Evolutionary conservation across 2,113 vertebrate species (phyloP).

Genomic region (Calyptomena viridis): DNA sequence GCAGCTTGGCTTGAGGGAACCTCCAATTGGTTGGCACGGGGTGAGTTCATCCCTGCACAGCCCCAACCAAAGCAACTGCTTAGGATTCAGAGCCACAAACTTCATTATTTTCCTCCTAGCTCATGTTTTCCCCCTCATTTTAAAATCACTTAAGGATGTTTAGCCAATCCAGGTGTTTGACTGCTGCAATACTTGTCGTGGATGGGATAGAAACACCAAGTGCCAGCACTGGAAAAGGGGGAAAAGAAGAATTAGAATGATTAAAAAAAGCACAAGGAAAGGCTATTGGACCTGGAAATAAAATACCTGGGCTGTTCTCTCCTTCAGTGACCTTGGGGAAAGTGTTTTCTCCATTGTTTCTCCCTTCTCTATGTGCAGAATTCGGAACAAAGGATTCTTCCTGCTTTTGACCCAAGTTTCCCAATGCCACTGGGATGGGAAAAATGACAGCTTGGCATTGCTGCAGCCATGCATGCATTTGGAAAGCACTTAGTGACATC

Average conservation of each 20-base stretch:
- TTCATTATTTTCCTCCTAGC: conserved; percentile 70
- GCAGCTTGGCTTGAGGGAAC: conserved; percentile 74
- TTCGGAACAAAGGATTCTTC: rapidly evolving
- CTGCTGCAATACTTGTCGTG: neutral
- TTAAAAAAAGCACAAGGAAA: neutral
- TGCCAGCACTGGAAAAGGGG: neutral
- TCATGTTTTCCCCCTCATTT: conserved; percentile 53
- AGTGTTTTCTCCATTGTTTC: neutral
- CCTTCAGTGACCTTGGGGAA: conserved; percentile 8
- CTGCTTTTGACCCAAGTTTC: neutral
- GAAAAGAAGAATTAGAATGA: neutral
- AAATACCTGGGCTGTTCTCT: neutral
- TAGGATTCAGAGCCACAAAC: conserved; percentile 72
- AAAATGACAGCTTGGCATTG: neutral
- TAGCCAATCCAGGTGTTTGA: conserved; percentile 10
- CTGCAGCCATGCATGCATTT: neutral
- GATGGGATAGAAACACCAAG: neutral
- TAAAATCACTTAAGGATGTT: conserved; percentile 65
- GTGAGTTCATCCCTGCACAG: conserved; percentile 69
- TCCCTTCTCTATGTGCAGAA: neutral
- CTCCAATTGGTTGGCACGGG: conserved; percentile 66
- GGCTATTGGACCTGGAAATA: neutral
- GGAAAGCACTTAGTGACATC: conserved; percentile 8
- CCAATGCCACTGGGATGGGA: neutral
- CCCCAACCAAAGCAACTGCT: conserved; percentile 55